Percentiles rank a stretch among this genome's conserved stretches.
These are phyloP conservation scores for Trachelus troglodyta DNA, from an alignment of 2,888 invertebrate species.

Conservation along the genomic window DNA sequence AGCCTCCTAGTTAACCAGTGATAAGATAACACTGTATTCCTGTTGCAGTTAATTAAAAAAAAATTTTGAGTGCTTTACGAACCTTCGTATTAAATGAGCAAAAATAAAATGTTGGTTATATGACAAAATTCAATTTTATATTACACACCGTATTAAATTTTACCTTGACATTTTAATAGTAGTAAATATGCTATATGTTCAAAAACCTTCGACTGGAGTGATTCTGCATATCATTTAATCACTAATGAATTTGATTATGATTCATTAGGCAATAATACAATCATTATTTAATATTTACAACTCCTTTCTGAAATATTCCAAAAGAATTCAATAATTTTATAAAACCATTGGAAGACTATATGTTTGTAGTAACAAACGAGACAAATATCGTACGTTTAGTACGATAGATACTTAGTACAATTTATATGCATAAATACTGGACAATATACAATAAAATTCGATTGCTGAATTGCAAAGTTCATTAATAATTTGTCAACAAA, in stretches of 20 bases:
- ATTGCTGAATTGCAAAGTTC: background rate
- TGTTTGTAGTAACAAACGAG: background rate
- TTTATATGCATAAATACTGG: background rate
- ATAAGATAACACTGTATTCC: constrained; percentile 25
- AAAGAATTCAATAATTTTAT: background rate
- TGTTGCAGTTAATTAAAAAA: constrained; percentile 18
- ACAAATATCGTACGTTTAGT: background rate
- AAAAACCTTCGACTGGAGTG: background rate
- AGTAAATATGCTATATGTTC: background rate
- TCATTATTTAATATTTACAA: background rate
- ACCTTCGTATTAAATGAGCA: background rate
- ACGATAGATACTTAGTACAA: background rate
- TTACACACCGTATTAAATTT: constrained; percentile 18
- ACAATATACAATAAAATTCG: background rate
- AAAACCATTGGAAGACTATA: background rate
- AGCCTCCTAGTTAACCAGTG: constrained; percentile 39
- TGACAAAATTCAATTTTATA: constrained; percentile 9
- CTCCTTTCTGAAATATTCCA: background rate
- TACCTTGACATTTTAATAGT: constrained; percentile 49
- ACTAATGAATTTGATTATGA: background rate
- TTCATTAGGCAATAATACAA: background rate
- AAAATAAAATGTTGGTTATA: constrained; percentile 14
- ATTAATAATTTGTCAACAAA: background rate
- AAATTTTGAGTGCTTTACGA: background rate
- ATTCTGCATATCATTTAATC: background rate